phyloP scores from a whole-genome alignment of 2,797 vertebrate genomes.

The Gouania willdenowi region DNA sequence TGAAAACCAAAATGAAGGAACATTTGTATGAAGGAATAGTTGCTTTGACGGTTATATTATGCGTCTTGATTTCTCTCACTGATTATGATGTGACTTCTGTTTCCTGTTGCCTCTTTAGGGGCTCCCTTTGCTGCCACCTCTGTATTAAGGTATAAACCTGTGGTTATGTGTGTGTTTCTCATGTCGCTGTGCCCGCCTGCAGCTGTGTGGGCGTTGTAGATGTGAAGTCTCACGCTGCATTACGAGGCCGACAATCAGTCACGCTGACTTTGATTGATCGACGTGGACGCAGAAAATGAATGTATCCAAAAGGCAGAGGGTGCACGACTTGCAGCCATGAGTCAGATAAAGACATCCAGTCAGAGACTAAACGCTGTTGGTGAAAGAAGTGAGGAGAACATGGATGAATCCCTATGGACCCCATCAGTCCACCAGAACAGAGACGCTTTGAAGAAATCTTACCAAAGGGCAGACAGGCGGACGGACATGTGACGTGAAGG shows the following conservation, averaged over 20 bases:
- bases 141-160: no score
- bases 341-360: neutral
- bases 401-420: slow-evolving; percentile 8
- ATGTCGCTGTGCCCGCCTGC: neutral
- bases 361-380: neutral
- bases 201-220: neutral
- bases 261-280: neutral
- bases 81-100: no score
- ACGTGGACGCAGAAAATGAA: slow-evolving; percentile 8
- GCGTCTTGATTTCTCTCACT: no score
- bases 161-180: neutral
- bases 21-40: no score
- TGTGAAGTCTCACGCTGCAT: neutral
- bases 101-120: no score
- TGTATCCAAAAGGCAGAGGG: neutral
- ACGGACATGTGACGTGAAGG: slow-evolving; percentile 6
- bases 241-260: slow-evolving; percentile 8
- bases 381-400: slow-evolving; percentile 5
- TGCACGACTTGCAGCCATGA: no score
- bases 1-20: no score
- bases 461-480: neutral
- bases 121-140: no score
- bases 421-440: slow-evolving; percentile 11
- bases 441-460: neutral
- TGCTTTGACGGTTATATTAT: no score